These are phyloP conservation scores for Actinopyga echinites DNA, from an alignment of 53 echinoderm and acorn worm species.

Conservation along the genomic window DNA sequence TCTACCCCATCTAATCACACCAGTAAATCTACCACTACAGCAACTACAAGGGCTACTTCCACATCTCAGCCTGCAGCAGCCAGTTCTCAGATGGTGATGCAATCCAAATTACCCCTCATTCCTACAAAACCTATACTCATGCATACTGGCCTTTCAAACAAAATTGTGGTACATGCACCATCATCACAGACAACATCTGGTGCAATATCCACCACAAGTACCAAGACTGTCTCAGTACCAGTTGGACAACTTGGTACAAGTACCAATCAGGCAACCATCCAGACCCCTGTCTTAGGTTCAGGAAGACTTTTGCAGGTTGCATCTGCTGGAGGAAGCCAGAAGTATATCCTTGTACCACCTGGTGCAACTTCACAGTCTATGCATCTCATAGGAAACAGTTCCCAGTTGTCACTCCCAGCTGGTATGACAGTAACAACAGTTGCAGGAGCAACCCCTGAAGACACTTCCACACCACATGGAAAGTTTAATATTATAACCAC, in stretches of 20 bases:
- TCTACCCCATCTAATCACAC: not conserved
- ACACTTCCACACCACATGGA: conserved; percentile 37
- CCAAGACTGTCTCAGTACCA: not conserved
- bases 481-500: conserved; percentile 32
- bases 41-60: not conserved
- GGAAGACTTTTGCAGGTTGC: conserved; percentile 33
- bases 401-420: conserved; percentile 6
- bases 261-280: conserved; percentile 9
- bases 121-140: conserved; percentile 67
- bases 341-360: conserved; percentile 59
- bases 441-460: conserved; percentile 46
- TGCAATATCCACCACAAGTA: not conserved
- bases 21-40: not conserved
- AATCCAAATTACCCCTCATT: not conserved
- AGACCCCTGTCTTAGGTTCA: not conserved
- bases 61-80: conserved; percentile 5
- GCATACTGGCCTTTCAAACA: conserved; percentile 75
- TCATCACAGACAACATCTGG: conserved; percentile 34
- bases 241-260: conserved; percentile 11
- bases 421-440: conserved; percentile 48
- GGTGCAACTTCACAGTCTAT: not conserved
- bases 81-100: not conserved
- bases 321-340: conserved; percentile 44
- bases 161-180: conserved; percentile 78
- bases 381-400: conserved; percentile 30